Evolutionary conservation across 2,797 vertebrate species (phyloP).

Genomic region (Spheniscus humboldti): DNA sequence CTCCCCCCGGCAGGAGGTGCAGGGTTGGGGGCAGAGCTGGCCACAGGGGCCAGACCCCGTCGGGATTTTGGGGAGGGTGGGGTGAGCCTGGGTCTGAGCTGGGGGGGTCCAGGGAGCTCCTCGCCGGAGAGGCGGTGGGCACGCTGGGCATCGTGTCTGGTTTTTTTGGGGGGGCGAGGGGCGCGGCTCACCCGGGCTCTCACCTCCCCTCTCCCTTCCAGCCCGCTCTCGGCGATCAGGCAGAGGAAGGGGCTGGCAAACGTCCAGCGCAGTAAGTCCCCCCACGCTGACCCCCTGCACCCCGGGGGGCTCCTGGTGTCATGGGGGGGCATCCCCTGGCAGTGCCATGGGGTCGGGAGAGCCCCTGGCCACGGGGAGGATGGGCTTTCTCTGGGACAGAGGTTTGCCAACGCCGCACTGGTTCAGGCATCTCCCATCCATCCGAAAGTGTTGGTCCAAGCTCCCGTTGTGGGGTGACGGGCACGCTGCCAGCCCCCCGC

Average conservation of each 20-base stretch:
- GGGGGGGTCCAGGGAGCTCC: not conserved
- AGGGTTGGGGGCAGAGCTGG: not conserved
- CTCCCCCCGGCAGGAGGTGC: not conserved
- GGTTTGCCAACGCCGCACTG: accelerated
- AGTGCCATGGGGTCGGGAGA: not conserved
- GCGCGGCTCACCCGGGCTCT: not conserved
- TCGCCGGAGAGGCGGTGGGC: not conserved
- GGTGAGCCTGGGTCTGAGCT: not conserved
- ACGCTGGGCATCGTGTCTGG: not conserved
- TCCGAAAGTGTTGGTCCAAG: not conserved
- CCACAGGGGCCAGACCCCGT: not conserved
- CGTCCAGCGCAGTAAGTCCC: not conserved
- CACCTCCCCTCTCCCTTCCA: not conserved
- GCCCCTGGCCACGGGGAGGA: accelerated
- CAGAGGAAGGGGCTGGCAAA: not conserved
- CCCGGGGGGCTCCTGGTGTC: not conserved
- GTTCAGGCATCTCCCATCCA: no score
- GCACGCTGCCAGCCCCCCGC: not conserved
- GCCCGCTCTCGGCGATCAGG: slow-evolving; percentile 13
- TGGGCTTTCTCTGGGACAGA: accelerated
- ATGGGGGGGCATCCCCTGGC: not conserved
- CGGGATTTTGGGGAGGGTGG: not conserved
- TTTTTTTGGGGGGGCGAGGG: no score
- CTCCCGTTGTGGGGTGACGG: accelerated
- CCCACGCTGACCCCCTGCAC: accelerated